Evolutionary conservation across 2,113 vertebrate species (phyloP), one percentile per base, ranked within the genome.

Genomic region (Scomber japonicus): DNA sequence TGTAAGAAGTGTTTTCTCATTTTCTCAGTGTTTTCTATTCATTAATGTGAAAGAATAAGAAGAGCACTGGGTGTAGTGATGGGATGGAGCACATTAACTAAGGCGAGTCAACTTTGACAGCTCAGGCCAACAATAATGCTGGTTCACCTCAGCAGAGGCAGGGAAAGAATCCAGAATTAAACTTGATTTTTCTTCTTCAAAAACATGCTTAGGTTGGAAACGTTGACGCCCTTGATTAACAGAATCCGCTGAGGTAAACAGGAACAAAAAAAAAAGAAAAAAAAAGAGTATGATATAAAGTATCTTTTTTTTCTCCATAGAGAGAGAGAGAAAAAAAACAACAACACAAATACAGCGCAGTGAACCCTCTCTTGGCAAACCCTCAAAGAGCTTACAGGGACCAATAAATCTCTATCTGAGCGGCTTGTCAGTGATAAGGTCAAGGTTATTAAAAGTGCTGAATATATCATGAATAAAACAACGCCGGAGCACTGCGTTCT

Each of bases 351-450:
- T 72, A 91, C 74, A 91, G 87, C 86, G 92, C 76, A 84, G 87
- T 90, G 91, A 90, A 94, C 79, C 84, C 82, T 91, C 91, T 92
- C 90, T 88, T 83, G 91, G 83, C 88, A 89, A 88, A 89, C 90
- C 91, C 83, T 91, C 88, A 83, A 72, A 81, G 79, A 86, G 88
- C 84, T 84, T 70, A 83, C 85, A 89, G 83, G 89, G 82, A 72
- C 83, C 88, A 83, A 89, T 89, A 90, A 88, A 93, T 91, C 87
- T 87, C 88, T 81, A 89, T 83, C 63, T 55, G 55, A 73, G 85
- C 77, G 19, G 84, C 86, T 83, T 86, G 87, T 93, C 91, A 80
- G 84, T 75, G 88, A 84, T 88, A 85, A 92, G 90, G 91, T 93
- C 88, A 92, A 89, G 84, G 88, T 91, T 91, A 91, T 93, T 92